These are phyloP conservation scores for Agrotis puta DNA, from an alignment of 2,888 invertebrate genomes.

Conservation along the genomic window DNA sequence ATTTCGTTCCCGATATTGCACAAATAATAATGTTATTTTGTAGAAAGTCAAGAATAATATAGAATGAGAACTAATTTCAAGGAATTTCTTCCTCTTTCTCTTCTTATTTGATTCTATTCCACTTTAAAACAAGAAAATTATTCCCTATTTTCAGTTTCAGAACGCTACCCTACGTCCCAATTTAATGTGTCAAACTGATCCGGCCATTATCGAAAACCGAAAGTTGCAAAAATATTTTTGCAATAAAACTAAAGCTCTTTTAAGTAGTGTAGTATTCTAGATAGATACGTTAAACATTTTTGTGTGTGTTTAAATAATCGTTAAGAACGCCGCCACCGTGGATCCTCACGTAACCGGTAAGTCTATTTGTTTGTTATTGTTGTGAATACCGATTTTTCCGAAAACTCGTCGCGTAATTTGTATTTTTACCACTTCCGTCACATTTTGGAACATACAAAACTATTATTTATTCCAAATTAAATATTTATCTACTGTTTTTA, in stretches of 20 bases:
- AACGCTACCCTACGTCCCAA: slow-evolving; percentile 48
- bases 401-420: slow-evolving; percentile 25
- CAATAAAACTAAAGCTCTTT: slow-evolving; percentile 45
- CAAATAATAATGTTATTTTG: no score
- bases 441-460: neutral
- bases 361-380: slow-evolving; percentile 67
- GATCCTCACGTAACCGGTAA: slow-evolving; percentile 84
- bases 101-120: no score
- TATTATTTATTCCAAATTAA: neutral
- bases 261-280: slow-evolving; percentile 14
- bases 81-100: no score
- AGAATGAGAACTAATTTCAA: no score
- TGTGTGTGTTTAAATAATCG: slow-evolving; percentile 9
- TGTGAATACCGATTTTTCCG: slow-evolving; percentile 45
- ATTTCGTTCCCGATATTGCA: neutral
- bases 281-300: slow-evolving; percentile 4
- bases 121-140: accelerated
- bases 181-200: slow-evolving; percentile 61
- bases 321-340: slow-evolving; percentile 73
- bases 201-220: slow-evolving; percentile 60
- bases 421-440: neutral
- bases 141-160: neutral
- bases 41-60: no score
- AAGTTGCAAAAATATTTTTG: slow-evolving; percentile 55
- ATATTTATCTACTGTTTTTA: slow-evolving; percentile 1